phyloP scores from a whole-genome alignment of 2,113 vertebrate genomes.

The Argyrosomus japonicus region DNA sequence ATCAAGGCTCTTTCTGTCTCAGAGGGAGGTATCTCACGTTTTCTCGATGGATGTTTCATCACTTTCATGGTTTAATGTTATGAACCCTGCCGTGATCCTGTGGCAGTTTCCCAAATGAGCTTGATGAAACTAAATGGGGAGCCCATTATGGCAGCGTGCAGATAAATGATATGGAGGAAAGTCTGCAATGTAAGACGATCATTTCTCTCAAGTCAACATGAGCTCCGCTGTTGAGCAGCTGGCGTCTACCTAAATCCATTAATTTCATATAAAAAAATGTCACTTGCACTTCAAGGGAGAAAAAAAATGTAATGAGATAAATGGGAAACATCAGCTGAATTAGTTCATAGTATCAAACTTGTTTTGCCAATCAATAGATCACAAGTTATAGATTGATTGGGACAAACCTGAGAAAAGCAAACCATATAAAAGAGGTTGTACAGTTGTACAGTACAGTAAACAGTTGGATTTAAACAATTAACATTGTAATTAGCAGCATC shows the following conservation, averaged over 20 bases:
- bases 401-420: background rate
- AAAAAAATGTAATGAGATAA: background rate
- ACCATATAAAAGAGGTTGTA: background rate
- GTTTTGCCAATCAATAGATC: background rate
- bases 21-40: conserved; percentile 51
- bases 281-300: conserved; percentile 17
- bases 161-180: conserved; percentile 54
- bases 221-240: conserved; percentile 54
- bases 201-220: conserved; percentile 53
- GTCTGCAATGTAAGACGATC: conserved; percentile 8
- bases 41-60: conserved; percentile 70
- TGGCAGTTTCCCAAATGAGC: conserved; percentile 71
- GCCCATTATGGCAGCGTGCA: conserved; percentile 56
- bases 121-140: conserved; percentile 65
- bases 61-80: conserved; percentile 63
- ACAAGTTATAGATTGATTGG: background rate
- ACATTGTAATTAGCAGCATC: conserved; percentile 15
- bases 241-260: conserved; percentile 25
- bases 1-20: conserved; percentile 61
- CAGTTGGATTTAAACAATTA: background rate
- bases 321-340: background rate
- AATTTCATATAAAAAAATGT: conserved; percentile 19
- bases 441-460: too few relatives aligned
- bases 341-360: background rate
- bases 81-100: conserved; percentile 61